Base-by-base conservation (phyloP, 2,888 invertebrate genomes). In the Tholera decimalis region DNA sequence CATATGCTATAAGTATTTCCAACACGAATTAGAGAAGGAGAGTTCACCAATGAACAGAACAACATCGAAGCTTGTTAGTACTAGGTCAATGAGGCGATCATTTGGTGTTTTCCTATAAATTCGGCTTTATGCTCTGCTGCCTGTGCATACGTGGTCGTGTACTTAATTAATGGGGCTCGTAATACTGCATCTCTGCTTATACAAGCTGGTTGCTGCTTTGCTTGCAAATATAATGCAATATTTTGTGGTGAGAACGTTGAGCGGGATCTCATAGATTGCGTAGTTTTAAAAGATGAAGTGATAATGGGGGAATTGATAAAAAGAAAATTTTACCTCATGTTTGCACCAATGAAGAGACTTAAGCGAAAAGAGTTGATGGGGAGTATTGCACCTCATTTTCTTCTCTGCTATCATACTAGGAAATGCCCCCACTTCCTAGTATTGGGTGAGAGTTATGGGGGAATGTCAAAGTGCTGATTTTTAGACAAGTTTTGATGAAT, bases 31-130 rank as follows among this genome's bases (percentile, higher is more conserved):
- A 5, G 7, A 0, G 35, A 20, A 26, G 18, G 11, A 20, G 9
- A n/a, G 20, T 20, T 64, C 1, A 13, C 22, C 6, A 39, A 37
- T 54, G 18, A 43, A 39, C 35, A 33, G 49, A 44, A 44, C 4
- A 22, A 58, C 3, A 53, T 43, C 37, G 24, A 33, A 57, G 51
- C 51, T 53, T 51, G 64, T 59, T 71, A 58, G 65, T 22, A 57
- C 46, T 51, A 49, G 39, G 47, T 56, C 77, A 77, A 77, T 77
- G 73, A 59, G 59, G 64, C 59, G 59, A 77, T 64, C 56, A 73
- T 73, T 73, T 51, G 56, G 55, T 73, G 73, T 77, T 77, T 77
- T 71, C 72, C 73, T 64, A 77, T 77, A 71, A 77, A 77, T 77
- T 73, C 59, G 51, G 73, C 50, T 56, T 77, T 71, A 71, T 72